Evolutionary conservation across 2,888 invertebrate genomes (phyloP).

Genomic region (Cataglyphis altisquamis): DNA sequence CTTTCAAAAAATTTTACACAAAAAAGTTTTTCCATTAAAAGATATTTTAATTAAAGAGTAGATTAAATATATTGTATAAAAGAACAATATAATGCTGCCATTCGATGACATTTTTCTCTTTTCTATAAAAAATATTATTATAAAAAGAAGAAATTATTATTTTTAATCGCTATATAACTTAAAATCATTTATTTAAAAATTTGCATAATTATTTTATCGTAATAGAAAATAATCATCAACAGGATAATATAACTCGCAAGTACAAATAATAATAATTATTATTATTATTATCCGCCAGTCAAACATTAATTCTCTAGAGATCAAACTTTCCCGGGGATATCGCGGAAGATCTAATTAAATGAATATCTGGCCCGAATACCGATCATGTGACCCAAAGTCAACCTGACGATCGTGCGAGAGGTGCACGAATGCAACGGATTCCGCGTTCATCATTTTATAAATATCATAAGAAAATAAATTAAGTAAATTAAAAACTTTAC

Average conservation of each 20-base stretch:
- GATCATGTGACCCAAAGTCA: constrained; percentile 42
- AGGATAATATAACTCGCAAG: neutral
- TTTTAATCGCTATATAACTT: neutral
- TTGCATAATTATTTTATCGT: neutral
- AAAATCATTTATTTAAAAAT: neutral
- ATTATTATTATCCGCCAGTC: constrained; percentile 3
- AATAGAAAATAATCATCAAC: neutral
- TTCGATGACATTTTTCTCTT: neutral
- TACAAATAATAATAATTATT: constrained; percentile 8
- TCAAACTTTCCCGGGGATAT: constrained; percentile 4
- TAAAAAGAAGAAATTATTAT: neutral
- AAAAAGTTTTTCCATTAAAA: neutral
- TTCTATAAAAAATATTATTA: neutral
- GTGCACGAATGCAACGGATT: neutral
- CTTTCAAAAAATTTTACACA: neutral
- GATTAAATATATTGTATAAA: neutral
- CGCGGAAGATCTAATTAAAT: constrained; percentile 43
- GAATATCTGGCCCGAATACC: constrained; percentile 39
- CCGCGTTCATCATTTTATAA: neutral
- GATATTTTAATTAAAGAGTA: neutral
- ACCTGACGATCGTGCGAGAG: constrained; percentile 15
- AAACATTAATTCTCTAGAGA: neutral
- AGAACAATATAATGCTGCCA: neutral
- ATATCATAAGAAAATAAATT: neutral
- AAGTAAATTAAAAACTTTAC: neutral